A percentile compares a stretch with the other conserved stretches of the same genome.
phyloP scores from a whole-genome alignment of 2,888 invertebrate genomes.

The Blera fallax region DNA sequence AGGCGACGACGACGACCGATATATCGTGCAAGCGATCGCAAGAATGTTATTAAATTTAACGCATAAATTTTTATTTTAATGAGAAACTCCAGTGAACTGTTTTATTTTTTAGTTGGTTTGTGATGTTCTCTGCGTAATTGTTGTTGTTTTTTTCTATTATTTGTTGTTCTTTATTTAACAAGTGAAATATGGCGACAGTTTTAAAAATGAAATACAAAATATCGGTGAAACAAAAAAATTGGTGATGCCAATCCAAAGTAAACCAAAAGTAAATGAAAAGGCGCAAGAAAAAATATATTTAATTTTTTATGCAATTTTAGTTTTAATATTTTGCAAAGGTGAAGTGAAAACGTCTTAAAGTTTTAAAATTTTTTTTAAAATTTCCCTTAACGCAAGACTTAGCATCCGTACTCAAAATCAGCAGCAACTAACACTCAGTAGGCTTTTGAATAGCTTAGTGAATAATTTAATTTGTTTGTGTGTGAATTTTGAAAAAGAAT shows the following conservation, averaged over 20 bases:
- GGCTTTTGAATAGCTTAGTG: neutral
- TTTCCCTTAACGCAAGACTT: neutral
- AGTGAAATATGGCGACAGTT: slow-evolving; percentile 45
- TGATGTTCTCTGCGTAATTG: slow-evolving; percentile 6
- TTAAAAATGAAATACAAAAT: slow-evolving; percentile 49
- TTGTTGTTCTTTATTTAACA: neutral
- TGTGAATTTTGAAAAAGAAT: neutral
- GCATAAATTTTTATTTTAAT: neutral
- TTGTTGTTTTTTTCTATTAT: neutral
- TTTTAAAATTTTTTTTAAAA: neutral
- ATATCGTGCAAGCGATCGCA: slow-evolving; percentile 6
- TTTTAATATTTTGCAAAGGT: slow-evolving; percentile 27
- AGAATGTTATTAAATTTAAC: slow-evolving; percentile 27
- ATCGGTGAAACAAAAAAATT: slow-evolving; percentile 44
- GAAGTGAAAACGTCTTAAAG: neutral
- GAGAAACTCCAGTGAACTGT: slow-evolving; percentile 38
- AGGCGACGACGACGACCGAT: slow-evolving; percentile 43
- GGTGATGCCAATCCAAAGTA: too few relatives aligned
- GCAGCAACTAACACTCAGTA: neutral
- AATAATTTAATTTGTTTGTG: neutral
- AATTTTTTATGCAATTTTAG: slow-evolving; percentile 48
- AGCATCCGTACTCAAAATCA: neutral
- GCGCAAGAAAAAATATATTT: slow-evolving; percentile 36
- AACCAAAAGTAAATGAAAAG: slow-evolving; percentile 55
- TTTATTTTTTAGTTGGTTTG: neutral